Percentiles rank a stretch among this genome's conserved stretches.
These are phyloP conservation scores for Pterocles burchelli DNA, from an alignment of 2,113 vertebrate genomes.

Conservation along the genomic window DNA sequence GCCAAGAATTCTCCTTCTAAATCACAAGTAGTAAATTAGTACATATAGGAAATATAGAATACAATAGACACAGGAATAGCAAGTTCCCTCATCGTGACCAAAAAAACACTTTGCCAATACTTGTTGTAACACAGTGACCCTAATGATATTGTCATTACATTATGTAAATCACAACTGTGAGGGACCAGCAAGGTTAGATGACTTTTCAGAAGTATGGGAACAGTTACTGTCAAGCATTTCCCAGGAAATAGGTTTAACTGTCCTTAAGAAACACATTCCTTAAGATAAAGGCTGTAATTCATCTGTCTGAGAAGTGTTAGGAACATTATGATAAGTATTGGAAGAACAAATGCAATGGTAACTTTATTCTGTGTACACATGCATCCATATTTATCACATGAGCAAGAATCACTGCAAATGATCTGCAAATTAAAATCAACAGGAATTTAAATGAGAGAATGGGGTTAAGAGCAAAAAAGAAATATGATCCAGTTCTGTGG, in stretches of 20 bases:
- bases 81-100: background rate
- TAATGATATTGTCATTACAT: background rate
- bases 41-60: background rate
- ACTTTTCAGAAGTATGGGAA: background rate
- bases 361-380: background rate
- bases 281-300: background rate
- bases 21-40: background rate
- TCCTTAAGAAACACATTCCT: background rate
- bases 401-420: background rate
- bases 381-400: background rate
- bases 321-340: background rate
- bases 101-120: background rate
- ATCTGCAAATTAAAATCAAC: background rate
- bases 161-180: background rate
- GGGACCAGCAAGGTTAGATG: background rate
- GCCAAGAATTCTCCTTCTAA: background rate
- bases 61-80: background rate
- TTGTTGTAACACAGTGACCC: background rate
- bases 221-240: background rate
- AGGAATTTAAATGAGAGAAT: background rate
- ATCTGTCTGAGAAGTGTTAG: background rate
- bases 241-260: background rate
- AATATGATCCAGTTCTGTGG: background rate
- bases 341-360: background rate
- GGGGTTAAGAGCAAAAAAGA: background rate